Evolutionary conservation across 2,113 vertebrate genomes (phyloP), one percentile per base, ranked within the genome.

Genomic region (Coptodon bakossiorum): DNA sequence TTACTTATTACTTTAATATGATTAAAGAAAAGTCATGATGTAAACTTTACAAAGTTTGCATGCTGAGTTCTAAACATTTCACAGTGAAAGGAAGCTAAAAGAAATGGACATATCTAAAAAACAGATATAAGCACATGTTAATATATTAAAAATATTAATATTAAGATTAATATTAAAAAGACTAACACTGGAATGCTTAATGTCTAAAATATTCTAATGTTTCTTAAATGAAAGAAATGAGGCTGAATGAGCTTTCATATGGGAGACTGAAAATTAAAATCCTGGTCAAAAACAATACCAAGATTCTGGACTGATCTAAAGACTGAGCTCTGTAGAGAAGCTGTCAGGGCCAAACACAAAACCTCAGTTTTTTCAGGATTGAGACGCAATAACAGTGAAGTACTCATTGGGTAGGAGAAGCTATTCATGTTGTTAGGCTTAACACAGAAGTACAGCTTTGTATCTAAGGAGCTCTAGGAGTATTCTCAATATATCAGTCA

Each of bases 401-500:
- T 17, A 38, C 13, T 2, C 34, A 36, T 3, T 36, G 27, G 56
- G 2, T 29, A 31, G 56, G 7, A 17, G 27, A 66, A 29, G 16
- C 5, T 17, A 27, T 27, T 0, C 2, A 27, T 0, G 57, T 31
- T 2, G 1, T 36, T 66, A 36, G 0, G 6, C 31, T 38, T 66
- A 2, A 66, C 61, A 36, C 1, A 1, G 31, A 63, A 36, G 61
- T 66, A 66, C 6, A 66, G 61, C 10, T 2, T 12, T 38, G 31
- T 12, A 50, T 17, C 3, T 16, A 66, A n/a, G 9, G 36, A 40
- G 17, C 0, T 66, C 4, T 36, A 31, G 36, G 61, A 36, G 11
- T 22, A 71, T 43, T 71, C 3, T 43, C 66, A 61, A 61, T 59
- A 3, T 6, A 31, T 17, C 27, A 59, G 5, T 56, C 54, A 57